These are phyloP conservation scores for Solea solea DNA, from an alignment of 2,113 vertebrate genomes.

Conservation along the genomic window DNA sequence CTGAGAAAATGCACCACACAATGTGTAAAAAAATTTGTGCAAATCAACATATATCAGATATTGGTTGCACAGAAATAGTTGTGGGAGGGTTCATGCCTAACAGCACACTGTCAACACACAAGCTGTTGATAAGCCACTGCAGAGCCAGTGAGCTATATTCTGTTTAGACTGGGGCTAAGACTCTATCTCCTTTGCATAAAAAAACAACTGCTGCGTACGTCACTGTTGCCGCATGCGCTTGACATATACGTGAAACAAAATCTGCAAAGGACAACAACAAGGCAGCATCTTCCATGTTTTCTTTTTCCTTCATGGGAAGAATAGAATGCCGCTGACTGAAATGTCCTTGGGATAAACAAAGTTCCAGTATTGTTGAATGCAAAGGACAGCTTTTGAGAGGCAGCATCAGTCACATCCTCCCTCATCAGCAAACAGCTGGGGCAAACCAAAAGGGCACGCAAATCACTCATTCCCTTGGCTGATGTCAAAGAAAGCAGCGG, in stretches of 20 bases:
- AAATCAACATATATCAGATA: too few relatives aligned
- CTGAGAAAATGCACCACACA: not conserved
- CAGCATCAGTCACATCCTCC: conserved; percentile 50
- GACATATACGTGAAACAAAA: not conserved
- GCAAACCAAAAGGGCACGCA: conserved; percentile 62
- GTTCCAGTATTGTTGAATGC: conserved; percentile 37
- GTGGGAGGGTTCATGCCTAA: not conserved
- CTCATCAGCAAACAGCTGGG: conserved; percentile 72
- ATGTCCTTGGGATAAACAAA: conserved; percentile 51
- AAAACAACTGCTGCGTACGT: conserved; percentile 14
- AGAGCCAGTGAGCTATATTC: conserved; percentile 11
- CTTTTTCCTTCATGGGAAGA: conserved; percentile 8
- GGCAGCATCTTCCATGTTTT: not conserved
- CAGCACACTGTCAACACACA: conserved; percentile 6
- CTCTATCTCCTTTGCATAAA: conserved; percentile 19
- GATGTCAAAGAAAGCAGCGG: conserved; percentile 49
- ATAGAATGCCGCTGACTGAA: conserved; percentile 12
- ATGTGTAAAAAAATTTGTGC: too few relatives aligned
- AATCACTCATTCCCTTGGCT: conserved; percentile 63
- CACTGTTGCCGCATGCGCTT: conserved; percentile 2
- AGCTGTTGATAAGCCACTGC: not conserved
- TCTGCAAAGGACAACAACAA: conserved; percentile 8
- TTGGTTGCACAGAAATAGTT: not conserved
- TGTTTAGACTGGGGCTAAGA: not conserved
- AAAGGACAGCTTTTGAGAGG: conserved; percentile 42